A percentile compares a stretch with the other conserved stretches of the same genome.
Evolutionary conservation across 2,113 vertebrate genomes (phyloP).

Genomic region (Pao palembangensis): DNA sequence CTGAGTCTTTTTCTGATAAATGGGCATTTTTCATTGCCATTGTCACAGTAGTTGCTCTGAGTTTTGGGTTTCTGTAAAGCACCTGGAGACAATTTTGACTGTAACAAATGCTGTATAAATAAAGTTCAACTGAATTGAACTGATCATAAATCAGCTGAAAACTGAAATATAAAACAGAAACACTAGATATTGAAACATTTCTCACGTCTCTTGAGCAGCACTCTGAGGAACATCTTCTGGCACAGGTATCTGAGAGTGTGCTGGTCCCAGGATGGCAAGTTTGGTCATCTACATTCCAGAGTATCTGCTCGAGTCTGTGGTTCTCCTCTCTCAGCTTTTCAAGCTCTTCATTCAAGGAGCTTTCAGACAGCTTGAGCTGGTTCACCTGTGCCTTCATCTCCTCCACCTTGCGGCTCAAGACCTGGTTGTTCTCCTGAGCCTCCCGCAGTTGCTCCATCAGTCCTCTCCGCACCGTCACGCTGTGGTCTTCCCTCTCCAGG

Average conservation of each 20-base stretch:
- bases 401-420: constrained; percentile 71
- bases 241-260: not conserved
- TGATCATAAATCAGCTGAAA: too few relatives aligned
- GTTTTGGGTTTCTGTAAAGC: too few relatives aligned
- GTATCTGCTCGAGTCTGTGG: constrained; percentile 55
- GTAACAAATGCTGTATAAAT: too few relatives aligned
- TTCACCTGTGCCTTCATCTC: constrained; percentile 63
- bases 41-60: too few relatives aligned
- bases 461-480: constrained; percentile 51
- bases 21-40: too few relatives aligned
- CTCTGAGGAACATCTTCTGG: constrained; percentile 3
- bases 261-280: constrained; percentile 1
- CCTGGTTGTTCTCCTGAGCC: constrained; percentile 64
- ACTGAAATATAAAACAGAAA: too few relatives aligned
- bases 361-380: constrained; percentile 70
- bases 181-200: not conserved
- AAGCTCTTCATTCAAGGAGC: constrained; percentile 64
- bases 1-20: too few relatives aligned
- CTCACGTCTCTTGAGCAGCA: constrained; percentile 36
- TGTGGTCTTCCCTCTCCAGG: constrained; percentile 63
- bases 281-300: constrained; percentile 25
- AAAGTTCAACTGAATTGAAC: too few relatives aligned
- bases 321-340: constrained; percentile 75
- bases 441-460: constrained; percentile 65
- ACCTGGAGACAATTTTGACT: too few relatives aligned